Conservation (phyloP, 1,140 invertebrate genomes). For the Hesperophylax magnus region DNA sequence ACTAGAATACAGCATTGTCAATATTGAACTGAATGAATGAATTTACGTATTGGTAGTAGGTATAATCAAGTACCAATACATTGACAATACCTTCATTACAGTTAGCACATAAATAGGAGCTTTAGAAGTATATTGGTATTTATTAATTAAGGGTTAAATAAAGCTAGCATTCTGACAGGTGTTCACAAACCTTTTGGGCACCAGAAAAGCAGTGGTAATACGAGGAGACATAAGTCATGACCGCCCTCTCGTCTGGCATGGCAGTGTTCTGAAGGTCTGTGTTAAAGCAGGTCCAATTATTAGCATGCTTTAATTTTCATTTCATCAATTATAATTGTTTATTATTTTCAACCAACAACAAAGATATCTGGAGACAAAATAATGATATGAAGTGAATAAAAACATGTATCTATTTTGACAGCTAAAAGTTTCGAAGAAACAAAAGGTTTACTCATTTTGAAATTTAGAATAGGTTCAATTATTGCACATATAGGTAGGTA, state of each 20-base stretch:
- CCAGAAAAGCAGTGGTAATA: slow-evolving; percentile 99
- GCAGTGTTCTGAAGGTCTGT: slow-evolving; percentile 98
- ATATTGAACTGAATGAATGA: no score
- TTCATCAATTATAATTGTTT: neutral
- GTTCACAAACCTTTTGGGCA: slow-evolving; percentile 92
- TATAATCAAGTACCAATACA: no score
- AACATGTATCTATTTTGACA: neutral
- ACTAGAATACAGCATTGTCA: no score
- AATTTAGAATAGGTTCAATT: no score
- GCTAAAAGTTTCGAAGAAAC: no score
- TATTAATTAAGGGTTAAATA: neutral
- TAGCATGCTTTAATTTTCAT: slow-evolving; percentile 47
- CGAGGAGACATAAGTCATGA: slow-evolving; percentile 99
- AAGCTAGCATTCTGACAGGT: slow-evolving; percentile 4
- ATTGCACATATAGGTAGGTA: no score
- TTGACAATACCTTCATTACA: no score
- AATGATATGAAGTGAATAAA: neutral
- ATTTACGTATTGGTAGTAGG: no score
- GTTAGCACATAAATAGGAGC: no score
- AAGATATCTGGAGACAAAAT: neutral
- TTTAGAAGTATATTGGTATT: no score
- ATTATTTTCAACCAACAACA: neutral
- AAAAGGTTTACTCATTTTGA: no score
- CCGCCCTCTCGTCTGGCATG: slow-evolving; percentile 98
- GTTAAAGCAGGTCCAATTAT: slow-evolving; percentile 69